Conservation (phyloP, 2,113 vertebrate species). For the Hylia prasina region DNA sequence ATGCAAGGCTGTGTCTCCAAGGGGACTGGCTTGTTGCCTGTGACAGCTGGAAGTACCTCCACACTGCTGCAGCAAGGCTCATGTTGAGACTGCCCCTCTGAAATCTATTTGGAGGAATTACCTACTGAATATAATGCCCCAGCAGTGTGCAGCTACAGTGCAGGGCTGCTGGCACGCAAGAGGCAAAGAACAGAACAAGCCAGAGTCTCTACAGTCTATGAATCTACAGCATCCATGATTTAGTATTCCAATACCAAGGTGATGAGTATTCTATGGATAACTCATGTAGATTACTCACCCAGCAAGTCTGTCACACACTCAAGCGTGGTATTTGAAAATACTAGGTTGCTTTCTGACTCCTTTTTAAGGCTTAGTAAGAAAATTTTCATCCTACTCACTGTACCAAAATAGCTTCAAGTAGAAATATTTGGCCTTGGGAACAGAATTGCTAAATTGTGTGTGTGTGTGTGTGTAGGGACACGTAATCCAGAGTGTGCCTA, state of each 20-base stretch:
- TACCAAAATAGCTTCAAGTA: not conserved
- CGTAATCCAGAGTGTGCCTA: not conserved
- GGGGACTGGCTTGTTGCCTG: not conserved
- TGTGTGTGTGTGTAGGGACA: not conserved
- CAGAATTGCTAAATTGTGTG: not conserved
- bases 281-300: not conserved
- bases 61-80: not conserved
- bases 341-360: not conserved
- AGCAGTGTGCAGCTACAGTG: not conserved
- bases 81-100: not conserved
- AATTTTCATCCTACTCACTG: not conserved
- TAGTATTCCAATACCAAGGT: not conserved
- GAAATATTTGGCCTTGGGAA: conserved; percentile 3
- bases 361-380: not conserved
- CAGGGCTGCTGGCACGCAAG: not conserved
- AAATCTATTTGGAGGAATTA: not conserved
- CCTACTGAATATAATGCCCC: not conserved
- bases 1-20: not conserved
- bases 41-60: not conserved
- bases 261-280: not conserved
- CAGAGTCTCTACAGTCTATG: not conserved
- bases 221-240: not conserved
- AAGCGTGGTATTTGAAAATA: not conserved
- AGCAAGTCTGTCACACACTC: conserved; percentile 2
- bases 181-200: not conserved